Base-by-base conservation (phyloP, 1,140 invertebrate genomes). In the Antheraea mylitta region DNA sequence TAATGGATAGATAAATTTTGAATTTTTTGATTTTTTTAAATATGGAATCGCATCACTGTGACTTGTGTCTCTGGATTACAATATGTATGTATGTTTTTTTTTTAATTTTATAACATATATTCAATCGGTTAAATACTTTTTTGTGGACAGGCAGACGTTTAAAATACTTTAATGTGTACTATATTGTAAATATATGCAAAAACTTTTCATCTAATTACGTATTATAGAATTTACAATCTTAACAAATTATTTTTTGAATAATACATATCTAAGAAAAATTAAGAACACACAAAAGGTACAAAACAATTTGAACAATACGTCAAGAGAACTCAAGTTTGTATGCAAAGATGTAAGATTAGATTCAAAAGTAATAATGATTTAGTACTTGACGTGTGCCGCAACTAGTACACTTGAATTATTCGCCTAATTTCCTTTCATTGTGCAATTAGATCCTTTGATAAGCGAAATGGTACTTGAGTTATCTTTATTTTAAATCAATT, bases 381-480 rank as follows among this genome's bases (percentile, higher is more conserved):
- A 62, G 73, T 83, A 79, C 84, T 86, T 83, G 80, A 85, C 83
- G 70, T 84, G 73, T 73, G 77, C 74, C 76, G 64, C 68, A 71
- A 78, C 69, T 0, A 19, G 65, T 80, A 72, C 61, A 80, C 79
- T 79, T 66, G 82, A 86, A 84, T 88, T 79, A 86, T 69, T 76
- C 82, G 80, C 79, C 83, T 86, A 89, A 89, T 91, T 90, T 87
- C 68, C 11, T 73, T 79, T 68, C 74, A 79, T 85, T 89, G 79
- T 81, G 68, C 69, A 76, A 76, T 79, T 80, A 75, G 81, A 85
- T 86, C 60, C 64, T 69, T 68, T 73, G 85, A 90, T 88, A 84
- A 75, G 73, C 45, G 67, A 75, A 86, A 81, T 79, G 82, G 78
- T 86, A 74, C 66, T 66, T 59, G 48, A 66, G 7, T 36, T 66